Conservation (phyloP, 2,888 invertebrate species). For the Choristoneura rosaceana region DNA sequence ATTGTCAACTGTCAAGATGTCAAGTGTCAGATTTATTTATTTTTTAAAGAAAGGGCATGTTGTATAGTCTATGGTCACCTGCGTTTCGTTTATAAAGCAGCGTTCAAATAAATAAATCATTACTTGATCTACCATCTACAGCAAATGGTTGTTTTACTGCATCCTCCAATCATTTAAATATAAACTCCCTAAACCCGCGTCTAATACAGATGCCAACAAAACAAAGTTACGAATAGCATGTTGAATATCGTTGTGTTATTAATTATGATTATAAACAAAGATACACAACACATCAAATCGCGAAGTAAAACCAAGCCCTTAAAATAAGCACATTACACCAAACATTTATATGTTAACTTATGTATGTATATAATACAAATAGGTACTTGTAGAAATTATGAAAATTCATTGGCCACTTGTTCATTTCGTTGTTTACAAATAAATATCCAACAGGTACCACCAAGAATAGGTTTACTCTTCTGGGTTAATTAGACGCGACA, state of each 20-base stretch:
- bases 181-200: too few relatives aligned
- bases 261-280: neutral
- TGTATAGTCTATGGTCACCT: too few relatives aligned
- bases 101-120: too few relatives aligned
- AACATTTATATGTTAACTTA: conserved; percentile 17
- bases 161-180: too few relatives aligned
- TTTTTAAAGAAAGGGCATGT: too few relatives aligned
- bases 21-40: too few relatives aligned
- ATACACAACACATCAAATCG: neutral
- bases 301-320: conserved; percentile 12
- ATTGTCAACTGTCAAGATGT: too few relatives aligned
- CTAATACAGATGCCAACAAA: neutral
- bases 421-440: conserved; percentile 30
- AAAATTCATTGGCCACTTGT: conserved; percentile 26
- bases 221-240: too few relatives aligned
- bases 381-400: conserved; percentile 2
- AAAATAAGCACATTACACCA: conserved; percentile 1
- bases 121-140: too few relatives aligned
- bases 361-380: neutral
- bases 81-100: too few relatives aligned
- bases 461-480: neutral
- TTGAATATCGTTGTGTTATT: neutral
- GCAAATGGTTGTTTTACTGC: too few relatives aligned
- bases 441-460: neutral
- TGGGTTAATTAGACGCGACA: neutral